Conservation (phyloP, 2,797 vertebrate species). For the Notoglanidium macrostoma region DNA sequence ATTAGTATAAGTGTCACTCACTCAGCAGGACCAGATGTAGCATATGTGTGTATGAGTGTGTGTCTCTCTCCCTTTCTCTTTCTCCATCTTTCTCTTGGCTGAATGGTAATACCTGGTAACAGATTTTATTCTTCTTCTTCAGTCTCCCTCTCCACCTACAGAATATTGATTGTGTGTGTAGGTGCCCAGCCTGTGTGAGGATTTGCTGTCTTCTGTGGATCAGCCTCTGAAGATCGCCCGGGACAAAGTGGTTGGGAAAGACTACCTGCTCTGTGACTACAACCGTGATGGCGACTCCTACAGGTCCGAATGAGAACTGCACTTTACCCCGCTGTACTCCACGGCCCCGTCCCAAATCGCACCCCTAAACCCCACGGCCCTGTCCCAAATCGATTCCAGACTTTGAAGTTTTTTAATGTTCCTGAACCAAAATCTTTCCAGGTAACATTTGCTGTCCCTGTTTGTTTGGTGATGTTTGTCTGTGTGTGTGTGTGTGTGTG, state of each 20-base stretch:
- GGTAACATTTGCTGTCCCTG: not conserved
- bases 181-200: slow-evolving; percentile 96
- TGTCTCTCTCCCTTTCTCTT: slow-evolving; percentile 11
- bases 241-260: slow-evolving; percentile 96
- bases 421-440: not conserved
- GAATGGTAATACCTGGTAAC: not conserved
- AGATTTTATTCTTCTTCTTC: not conserved
- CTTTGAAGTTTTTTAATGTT: not conserved
- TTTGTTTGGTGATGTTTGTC: not conserved
- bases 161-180: slow-evolving; percentile 62
- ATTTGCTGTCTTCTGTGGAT: slow-evolving; percentile 98
- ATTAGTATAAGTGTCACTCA: slow-evolving; percentile 31
- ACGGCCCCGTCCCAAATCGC: not conserved
- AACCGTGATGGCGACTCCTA: slow-evolving; percentile 99
- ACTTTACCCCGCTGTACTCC: not conserved
- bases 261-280: slow-evolving; percentile 98
- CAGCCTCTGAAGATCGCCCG: slow-evolving; percentile 98
- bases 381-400: not conserved
- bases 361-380: not conserved
- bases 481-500: not conserved
- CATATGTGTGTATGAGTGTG: not conserved
- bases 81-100: slow-evolving; percentile 5
- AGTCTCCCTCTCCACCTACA: not conserved
- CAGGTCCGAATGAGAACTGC: slow-evolving; percentile 75
- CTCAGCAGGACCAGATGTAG: slow-evolving; percentile 20